Conservation (phyloP, 2,888 invertebrate species). For the Epinotia nisella region DNA sequence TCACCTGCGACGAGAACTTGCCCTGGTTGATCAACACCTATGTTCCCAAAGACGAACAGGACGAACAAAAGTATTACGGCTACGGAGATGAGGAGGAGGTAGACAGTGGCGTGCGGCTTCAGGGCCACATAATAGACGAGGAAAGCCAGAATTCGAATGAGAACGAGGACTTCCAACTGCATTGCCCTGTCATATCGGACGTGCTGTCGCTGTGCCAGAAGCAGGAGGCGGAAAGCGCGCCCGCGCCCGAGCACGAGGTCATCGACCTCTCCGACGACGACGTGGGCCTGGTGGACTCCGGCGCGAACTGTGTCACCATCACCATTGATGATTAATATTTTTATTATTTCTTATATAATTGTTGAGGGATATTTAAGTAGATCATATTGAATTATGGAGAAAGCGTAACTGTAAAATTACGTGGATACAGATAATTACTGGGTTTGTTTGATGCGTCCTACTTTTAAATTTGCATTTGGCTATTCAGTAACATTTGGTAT, state of each 20-base stretch:
- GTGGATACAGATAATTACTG: neutral
- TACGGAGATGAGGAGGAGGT: slow-evolving; percentile 66
- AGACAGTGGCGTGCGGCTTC: slow-evolving; percentile 47
- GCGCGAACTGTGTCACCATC: slow-evolving; percentile 55
- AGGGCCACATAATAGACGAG: slow-evolving; percentile 50
- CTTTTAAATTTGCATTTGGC: neutral
- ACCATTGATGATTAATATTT: slow-evolving; percentile 63
- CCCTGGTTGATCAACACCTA: slow-evolving; percentile 67
- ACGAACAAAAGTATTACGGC: slow-evolving; percentile 77
- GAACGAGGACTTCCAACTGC: slow-evolving; percentile 63
- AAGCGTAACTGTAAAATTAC: neutral
- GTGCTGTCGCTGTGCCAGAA: slow-evolving; percentile 72
- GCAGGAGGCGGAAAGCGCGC: slow-evolving; percentile 47
- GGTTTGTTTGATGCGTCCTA: too few species aligned
- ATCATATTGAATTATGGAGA: neutral
- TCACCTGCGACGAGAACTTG: slow-evolving; percentile 69
- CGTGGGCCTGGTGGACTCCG: slow-evolving; percentile 54
- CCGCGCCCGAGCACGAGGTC: slow-evolving; percentile 45
- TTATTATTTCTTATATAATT: neutral
- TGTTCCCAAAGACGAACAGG: slow-evolving; percentile 71
- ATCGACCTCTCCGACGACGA: slow-evolving; percentile 64
- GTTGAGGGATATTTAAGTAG: neutral
- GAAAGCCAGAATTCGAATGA: slow-evolving; percentile 57
- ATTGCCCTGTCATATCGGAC: slow-evolving; percentile 77
- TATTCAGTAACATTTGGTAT: neutral